phyloP scores from a whole-genome alignment of 2,113 vertebrate genomes.

The Peromyscus leucopus region DNA sequence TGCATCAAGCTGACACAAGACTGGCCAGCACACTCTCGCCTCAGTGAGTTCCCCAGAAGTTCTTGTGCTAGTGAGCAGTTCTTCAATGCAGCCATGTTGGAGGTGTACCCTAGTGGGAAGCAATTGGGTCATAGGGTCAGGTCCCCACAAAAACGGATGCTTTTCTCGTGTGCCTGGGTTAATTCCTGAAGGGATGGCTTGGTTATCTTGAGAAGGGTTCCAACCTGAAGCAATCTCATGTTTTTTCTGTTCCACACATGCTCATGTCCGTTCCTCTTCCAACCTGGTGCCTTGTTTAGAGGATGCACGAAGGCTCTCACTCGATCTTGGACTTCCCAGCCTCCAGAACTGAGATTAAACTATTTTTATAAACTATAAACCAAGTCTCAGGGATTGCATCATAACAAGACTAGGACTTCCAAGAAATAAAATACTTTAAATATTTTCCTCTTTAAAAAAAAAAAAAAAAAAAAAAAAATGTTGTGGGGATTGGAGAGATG shows the following conservation, averaged over 20 bases:
- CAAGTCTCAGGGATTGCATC: neutral
- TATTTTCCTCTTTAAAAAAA: too few species aligned
- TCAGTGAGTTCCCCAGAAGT: neutral
- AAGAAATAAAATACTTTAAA: neutral
- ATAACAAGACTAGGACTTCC: neutral
- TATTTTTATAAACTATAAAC: neutral
- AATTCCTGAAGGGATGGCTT: neutral
- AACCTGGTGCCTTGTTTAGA: neutral
- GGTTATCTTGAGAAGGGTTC: neutral
- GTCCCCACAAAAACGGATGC: neutral
- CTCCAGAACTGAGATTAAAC: neutral
- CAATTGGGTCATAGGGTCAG: neutral
- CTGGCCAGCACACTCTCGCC: neutral
- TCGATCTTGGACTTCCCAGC: neutral
- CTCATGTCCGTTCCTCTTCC: neutral
- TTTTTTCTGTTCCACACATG: neutral
- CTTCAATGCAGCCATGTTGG: too few species aligned
- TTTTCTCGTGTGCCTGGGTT: neutral
- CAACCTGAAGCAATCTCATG: neutral
- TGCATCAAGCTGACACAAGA: neutral
- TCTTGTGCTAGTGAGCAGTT: neutral
- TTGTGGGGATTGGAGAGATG: too few species aligned
- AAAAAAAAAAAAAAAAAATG: too few species aligned
- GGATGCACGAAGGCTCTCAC: neutral
- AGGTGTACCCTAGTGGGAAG: neutral